Percentiles rank a stretch among this genome's conserved stretches.
Evolutionary conservation across 2,113 vertebrate genomes (phyloP).

Genomic region (Collichthys lucidus): DNA sequence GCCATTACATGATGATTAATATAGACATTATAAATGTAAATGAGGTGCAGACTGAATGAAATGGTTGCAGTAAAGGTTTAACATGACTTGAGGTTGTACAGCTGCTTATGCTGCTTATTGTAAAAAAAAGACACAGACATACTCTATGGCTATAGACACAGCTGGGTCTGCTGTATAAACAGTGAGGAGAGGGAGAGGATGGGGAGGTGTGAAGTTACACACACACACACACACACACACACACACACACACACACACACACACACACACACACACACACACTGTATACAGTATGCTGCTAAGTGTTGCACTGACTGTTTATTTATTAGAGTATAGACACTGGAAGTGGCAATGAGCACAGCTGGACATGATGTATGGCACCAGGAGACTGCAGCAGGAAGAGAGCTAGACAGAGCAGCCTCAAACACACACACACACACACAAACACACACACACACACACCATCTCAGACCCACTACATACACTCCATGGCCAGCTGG

Average conservation of each 20-base stretch:
- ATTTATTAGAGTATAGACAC: slow-evolving; percentile 34
- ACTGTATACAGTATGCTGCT: not conserved
- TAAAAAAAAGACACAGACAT: slow-evolving; percentile 16
- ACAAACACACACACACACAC: not conserved
- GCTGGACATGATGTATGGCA: slow-evolving; percentile 49
- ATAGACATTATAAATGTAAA: no score
- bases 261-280: not conserved
- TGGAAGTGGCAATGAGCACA: slow-evolving; percentile 31
- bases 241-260: not conserved
- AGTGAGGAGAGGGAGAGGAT: not conserved
- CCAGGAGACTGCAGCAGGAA: slow-evolving; percentile 41
- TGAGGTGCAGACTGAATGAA: not conserved
- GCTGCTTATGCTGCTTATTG: slow-evolving; percentile 24
- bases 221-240: not conserved
- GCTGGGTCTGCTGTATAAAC: slow-evolving; percentile 18
- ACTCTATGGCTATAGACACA: slow-evolving; percentile 22
- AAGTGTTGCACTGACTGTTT: slow-evolving; percentile 39
- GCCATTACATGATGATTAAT: not conserved
- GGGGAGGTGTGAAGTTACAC: not conserved
- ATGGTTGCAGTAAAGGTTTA: not conserved
- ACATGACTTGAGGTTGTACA: slow-evolving; percentile 18
- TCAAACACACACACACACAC: not conserved
- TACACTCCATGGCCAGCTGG: not conserved
- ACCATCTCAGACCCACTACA: not conserved
- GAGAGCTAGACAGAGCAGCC: not conserved